phyloP scores from a whole-genome alignment of 2,888 invertebrate species.

The Drosophila yooni region DNA sequence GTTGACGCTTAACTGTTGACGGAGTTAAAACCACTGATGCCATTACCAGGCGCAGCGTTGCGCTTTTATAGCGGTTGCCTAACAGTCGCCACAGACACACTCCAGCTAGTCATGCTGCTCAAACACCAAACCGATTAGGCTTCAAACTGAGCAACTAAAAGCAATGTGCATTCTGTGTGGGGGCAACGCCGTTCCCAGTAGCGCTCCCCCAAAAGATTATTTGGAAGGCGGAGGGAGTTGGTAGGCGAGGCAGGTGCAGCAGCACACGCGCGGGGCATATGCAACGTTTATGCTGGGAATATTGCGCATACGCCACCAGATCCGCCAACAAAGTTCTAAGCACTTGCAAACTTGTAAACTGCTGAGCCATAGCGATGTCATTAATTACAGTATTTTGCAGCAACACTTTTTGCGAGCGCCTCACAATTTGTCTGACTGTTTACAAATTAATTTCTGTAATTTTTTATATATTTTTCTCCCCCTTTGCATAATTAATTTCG shows the following conservation, averaged over 20 bases:
- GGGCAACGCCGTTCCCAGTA: constrained; percentile 21
- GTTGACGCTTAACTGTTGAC: constrained; percentile 31
- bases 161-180: constrained; percentile 9
- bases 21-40: constrained; percentile 71
- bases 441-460: constrained; percentile 44
- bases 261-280: constrained; percentile 62
- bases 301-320: constrained; percentile 60
- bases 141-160: constrained; percentile 28
- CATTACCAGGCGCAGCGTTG: constrained; percentile 31
- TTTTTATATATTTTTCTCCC: constrained; percentile 30
- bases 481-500: constrained; percentile 45
- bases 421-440: constrained; percentile 57
- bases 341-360: constrained; percentile 64
- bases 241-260: constrained; percentile 40
- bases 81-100: constrained; percentile 23
- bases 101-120: constrained; percentile 64
- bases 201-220: constrained; percentile 56
- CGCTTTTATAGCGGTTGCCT: constrained; percentile 67
- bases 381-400: constrained; percentile 64
- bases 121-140: constrained; percentile 35
- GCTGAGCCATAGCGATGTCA: constrained; percentile 71
- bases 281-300: constrained; percentile 63
- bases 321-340: constrained; percentile 6
- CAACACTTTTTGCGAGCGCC: constrained; percentile 21
- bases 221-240: constrained; percentile 64